Evolutionary conservation across 2,888 invertebrate species (phyloP), one percentile per base, ranked within the genome.

Genomic region (Siphonodentalium dalli): DNA sequence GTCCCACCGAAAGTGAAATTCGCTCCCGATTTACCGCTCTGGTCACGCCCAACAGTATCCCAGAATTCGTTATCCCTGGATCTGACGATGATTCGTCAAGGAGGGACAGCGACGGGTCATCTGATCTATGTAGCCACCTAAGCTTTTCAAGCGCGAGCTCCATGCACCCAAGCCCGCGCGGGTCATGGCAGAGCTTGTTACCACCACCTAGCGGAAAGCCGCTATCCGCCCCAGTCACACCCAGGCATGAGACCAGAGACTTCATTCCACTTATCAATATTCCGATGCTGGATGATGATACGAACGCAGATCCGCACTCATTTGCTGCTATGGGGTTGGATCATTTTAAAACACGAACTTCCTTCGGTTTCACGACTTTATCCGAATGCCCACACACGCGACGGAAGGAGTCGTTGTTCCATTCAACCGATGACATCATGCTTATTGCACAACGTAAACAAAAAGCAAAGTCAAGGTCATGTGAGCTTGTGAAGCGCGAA

Each of bases 11-110:
- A 33, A 18, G 33, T 5, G 26, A 39, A 29, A 38, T 35, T n/a
- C 46, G 42, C 29, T 39, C 42, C 13, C 26, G 48, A 2, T 53
- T 56, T 21, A 50, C 65, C 9, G 65, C 68, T 13, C 43, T 74
- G 8, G 66, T 69, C 11, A 76, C 75, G 3, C 77, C 77, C 1
- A 58, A 67, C 21, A 71, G 57, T 28, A 74, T 75, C 40, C 77
- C 77, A 3, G 71, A 75, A 37, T 77, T 77, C 55, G 67, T 74
- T 11, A 77, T 77, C 40, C 77, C 77, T 1, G 66, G 69, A 6
- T 71, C 73, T 8, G 64, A 58, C 15, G 69, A n/a, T n/a, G n/a
- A 69, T 23, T 71, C 69, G 0, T 74, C 74, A 2, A 54, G 71
- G 8, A 66, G 74, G 41, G 60, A 66, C n/a, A 69, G 67, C 35